Base-by-base conservation (phyloP, 2,113 vertebrate species). In the Telmatochromis sp. region DNA sequence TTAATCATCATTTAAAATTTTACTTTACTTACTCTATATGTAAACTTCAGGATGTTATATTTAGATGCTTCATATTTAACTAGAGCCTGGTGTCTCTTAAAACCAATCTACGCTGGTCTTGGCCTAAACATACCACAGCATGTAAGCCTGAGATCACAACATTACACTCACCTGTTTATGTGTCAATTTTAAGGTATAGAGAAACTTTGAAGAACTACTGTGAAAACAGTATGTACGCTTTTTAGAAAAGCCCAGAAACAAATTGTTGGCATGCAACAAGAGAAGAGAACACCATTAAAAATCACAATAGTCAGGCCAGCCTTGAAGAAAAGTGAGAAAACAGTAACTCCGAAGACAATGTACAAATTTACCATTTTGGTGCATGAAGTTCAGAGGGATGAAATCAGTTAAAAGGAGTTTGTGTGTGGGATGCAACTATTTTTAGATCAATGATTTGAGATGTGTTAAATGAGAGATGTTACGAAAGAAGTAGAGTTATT, bases 341-440 rank as follows among this genome's bases (percentile, higher is more conserved):
- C 15, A 50, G 15, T 31, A 75, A 50, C 40, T 47, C 42, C 4
- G 15, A 35, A 19, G 81, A 55, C 81, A 83, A 80, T 28, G 42
- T 12, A 31, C 63, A 79, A 87, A 90, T 60, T 42, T 85, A 88
- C 4, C 37, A 19, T 50, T 78, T 50, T 9, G 23, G 57, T 40
- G 17, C 80, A 58, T 80, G 4, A n/a, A 9, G 5, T 63, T 73
- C 11, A 11, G 26, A 45, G 73, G 81, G 19, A 83, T 40, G 47
- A 86, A 86, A 80, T 63, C 80, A 45, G 33, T 86, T 88, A 53
- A 92, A 84, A 91, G 33, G 14, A 3, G 35, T 55, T 7, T 57
- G 63, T 85, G 80, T 83, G 68, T 86, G 78, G 31, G 81, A 83
- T 71, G 37, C 7, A 5, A 33, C 65, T 94, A 93, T 94, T 93